Base-by-base conservation (phyloP, 2,113 vertebrate genomes). In the Heloderma charlesbogerti region DNA sequence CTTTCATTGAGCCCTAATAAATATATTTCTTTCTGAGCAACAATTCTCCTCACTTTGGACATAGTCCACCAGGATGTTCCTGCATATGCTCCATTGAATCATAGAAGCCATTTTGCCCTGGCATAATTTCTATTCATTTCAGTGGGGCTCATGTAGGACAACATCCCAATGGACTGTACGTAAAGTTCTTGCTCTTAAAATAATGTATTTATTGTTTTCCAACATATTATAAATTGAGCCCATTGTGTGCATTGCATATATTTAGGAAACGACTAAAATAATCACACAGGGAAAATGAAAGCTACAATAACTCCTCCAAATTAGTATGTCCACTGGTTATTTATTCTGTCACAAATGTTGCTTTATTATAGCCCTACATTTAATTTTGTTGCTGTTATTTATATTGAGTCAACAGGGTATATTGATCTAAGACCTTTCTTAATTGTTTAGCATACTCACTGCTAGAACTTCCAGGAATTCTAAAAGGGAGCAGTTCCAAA, bases 351-450 rank as follows among this genome's bases (percentile, higher is more conserved):
- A 83, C 71, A 89, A 86, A 91, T 60, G 63, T 80, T 89, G 78
- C 48, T 82, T 90, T 92, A 82, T 91, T 88, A 75, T 67, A 88
- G 13, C 1, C 54, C 90, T 91, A 43, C 10, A 3, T 84, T 92
- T 4, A 2, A 91, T 48, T 87, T 90, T 90, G 37, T 84, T 94
- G 34, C 34, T 88, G 66, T 81, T 81, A 88, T 84, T 75, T 89
- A 77, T 93, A 81, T 91, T 93, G 79, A 82, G 1, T 71, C 34
- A 57, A 2, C 31, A 75, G n/a, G 89, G 88, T 16, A 90, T 91
- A 93, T 93, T 57, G 22, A 94, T 54, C 78, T 84, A 84, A 80
- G 79, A 48, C 79, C 57, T 66, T 90, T 71, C 81, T 89, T 91
- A 90, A 43, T 6, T 91, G 92, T 94, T 84, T 82, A 91, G 45